phyloP scores from a whole-genome alignment of 2,113 vertebrate species.

The Orientallactaga bullata region DNA sequence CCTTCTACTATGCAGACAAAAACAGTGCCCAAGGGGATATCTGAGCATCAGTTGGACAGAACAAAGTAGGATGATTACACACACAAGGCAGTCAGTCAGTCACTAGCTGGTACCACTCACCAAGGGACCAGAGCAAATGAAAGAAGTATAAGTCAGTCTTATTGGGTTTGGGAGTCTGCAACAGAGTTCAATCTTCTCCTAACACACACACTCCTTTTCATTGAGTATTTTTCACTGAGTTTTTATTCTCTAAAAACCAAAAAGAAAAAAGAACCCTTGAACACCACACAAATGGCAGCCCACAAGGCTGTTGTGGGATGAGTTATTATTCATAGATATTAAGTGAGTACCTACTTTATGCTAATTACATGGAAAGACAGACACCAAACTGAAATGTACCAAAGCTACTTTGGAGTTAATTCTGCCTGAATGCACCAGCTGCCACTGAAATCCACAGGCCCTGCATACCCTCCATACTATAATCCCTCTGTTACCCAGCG shows the following conservation, averaged over 20 bases:
- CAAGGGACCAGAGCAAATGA: background rate
- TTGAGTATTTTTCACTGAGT: background rate
- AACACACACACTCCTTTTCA: background rate
- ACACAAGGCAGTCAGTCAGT: background rate
- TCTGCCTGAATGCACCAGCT: background rate
- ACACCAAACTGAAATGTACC: background rate
- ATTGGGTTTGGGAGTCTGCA: background rate
- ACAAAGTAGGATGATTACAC: background rate
- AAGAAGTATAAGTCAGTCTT: background rate
- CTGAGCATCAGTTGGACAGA: background rate
- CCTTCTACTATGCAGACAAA: too few species aligned
- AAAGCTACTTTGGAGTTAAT: background rate
- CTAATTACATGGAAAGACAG: background rate
- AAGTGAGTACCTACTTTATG: background rate
- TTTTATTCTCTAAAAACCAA: slow-evolving; percentile 3
- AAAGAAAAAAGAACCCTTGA: background rate
- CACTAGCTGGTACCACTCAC: background rate
- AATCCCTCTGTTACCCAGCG: background rate
- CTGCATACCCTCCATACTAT: background rate
- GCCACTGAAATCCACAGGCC: accelerated
- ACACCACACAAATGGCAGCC: background rate
- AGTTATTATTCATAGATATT: background rate
- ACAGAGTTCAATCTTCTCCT: background rate
- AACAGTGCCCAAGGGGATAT: background rate
- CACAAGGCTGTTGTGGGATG: too few species aligned